Evolutionary conservation across 2,888 invertebrate species (phyloP).

Genomic region (Taenaris catops): DNA sequence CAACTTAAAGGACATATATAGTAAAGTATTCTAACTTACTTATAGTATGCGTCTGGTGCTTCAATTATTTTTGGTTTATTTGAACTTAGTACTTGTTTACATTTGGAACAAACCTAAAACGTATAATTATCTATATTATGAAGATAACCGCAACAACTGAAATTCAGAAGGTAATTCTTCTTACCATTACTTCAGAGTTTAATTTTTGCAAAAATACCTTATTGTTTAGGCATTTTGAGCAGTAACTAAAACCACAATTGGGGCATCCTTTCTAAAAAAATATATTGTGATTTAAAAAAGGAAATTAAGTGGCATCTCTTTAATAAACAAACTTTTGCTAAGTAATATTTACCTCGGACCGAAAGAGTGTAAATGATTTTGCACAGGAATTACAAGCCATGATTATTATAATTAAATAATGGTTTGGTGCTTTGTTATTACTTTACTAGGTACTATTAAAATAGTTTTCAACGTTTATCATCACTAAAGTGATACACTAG

Average conservation of each 20-base stretch:
- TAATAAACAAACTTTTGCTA: too few relatives aligned
- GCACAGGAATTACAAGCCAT: conserved; percentile 89
- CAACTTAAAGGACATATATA: not conserved
- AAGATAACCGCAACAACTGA: not conserved
- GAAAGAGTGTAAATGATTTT: conserved; percentile 84
- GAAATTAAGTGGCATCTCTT: too few relatives aligned
- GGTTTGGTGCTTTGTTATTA: too few relatives aligned
- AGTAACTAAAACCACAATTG: conserved; percentile 90
- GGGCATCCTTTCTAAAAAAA: conserved; percentile 91
- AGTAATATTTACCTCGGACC: conserved; percentile 81
- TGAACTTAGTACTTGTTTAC: conserved; percentile 35
- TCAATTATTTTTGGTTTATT: conserved; percentile 31
- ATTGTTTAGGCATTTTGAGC: conserved; percentile 88
- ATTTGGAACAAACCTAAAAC: conserved; percentile 59
- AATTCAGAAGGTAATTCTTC: conserved; percentile 47
- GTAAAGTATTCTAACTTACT: conserved; percentile 60
- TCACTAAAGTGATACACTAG: too few relatives aligned
- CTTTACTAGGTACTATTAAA: too few relatives aligned
- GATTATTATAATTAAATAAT: too few relatives aligned
- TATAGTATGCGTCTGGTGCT: conserved; percentile 80
- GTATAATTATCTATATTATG: not conserved
- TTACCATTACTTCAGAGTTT: conserved; percentile 83
- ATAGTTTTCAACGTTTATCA: too few relatives aligned
- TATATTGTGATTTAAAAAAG: too few relatives aligned
- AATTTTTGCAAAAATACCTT: conserved; percentile 83